A percentile compares a stretch with the other conserved stretches of the same genome.
phyloP scores from a whole-genome alignment of 1,140 invertebrate genomes.

The Cydia strobilella region DNA sequence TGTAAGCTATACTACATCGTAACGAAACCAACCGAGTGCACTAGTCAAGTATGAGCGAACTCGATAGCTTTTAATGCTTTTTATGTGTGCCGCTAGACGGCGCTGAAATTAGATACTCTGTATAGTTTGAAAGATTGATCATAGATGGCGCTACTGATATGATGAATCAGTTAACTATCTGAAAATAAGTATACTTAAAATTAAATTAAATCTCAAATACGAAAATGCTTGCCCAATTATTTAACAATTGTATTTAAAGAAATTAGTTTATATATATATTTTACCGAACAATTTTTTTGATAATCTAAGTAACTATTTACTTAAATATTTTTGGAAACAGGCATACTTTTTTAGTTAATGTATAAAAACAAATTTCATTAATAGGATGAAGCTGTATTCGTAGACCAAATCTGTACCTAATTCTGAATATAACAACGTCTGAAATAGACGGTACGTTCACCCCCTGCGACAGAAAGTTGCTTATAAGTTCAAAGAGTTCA shows the following conservation, averaged over 20 bases:
- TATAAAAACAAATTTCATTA: too few species aligned
- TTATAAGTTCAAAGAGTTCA: neutral
- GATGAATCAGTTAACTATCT: neutral
- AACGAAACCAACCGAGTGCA: neutral
- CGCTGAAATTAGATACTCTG: neutral
- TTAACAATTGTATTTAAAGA: too few species aligned
- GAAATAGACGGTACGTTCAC: constrained; percentile 17
- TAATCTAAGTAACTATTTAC: too few species aligned
- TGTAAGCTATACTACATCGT: neutral
- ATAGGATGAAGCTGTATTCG: neutral
- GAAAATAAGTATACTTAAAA: too few species aligned
- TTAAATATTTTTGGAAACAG: too few species aligned
- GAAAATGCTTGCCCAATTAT: too few species aligned
- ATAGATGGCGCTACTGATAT: constrained; percentile 20
- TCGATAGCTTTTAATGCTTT: neutral
- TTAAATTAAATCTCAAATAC: too few species aligned
- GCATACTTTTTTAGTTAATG: too few species aligned
- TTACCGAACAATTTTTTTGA: too few species aligned
- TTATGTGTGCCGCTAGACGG: neutral
- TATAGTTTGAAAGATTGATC: neutral
- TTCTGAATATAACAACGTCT: constrained; percentile 54
- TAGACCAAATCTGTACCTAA: constrained; percentile 12
- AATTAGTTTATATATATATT: too few species aligned
- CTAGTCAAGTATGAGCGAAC: neutral
- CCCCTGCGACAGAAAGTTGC: neutral